Conservation (phyloP, 2,797 vertebrate species). For the Tragelaphus oryx region DNA sequence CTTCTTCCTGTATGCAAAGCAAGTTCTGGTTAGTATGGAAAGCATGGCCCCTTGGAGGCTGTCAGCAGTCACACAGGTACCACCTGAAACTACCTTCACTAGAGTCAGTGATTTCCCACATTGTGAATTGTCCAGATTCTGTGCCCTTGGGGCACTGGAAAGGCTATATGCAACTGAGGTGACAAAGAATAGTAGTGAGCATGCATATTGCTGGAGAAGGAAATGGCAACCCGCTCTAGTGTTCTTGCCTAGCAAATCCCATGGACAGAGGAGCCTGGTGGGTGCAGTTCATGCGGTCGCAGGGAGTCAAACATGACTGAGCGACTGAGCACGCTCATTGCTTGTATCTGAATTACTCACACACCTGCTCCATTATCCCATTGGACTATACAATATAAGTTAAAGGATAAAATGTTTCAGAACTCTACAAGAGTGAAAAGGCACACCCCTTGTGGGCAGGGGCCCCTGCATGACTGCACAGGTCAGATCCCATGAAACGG, state of each 20-base stretch:
- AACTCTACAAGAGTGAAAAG: not conserved
- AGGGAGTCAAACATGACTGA: not conserved
- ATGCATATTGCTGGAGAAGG: not conserved
- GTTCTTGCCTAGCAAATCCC: not conserved
- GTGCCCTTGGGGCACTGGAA: not conserved
- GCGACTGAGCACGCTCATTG: rapidly evolving
- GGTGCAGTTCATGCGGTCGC: not conserved
- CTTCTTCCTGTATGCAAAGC: not conserved
- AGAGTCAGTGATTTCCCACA: not conserved
- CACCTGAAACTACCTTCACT: not conserved
- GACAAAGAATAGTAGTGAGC: not conserved
- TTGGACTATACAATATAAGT: not conserved
- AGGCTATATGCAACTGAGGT: not conserved
- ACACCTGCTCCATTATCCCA: not conserved
- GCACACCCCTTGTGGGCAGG: not conserved
- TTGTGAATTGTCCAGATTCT: not conserved
- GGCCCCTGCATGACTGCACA: rapidly evolving
- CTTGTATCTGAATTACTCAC: not conserved
- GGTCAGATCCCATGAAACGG: not conserved
- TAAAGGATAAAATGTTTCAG: not conserved
- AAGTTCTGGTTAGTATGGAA: not conserved
- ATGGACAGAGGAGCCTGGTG: not conserved
- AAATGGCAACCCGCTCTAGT: not conserved
- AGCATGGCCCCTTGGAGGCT: not conserved
- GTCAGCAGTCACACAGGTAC: not conserved